phyloP scores from a whole-genome alignment of 2,113 vertebrate genomes.

The Tympanuchus pallidicinctus region DNA sequence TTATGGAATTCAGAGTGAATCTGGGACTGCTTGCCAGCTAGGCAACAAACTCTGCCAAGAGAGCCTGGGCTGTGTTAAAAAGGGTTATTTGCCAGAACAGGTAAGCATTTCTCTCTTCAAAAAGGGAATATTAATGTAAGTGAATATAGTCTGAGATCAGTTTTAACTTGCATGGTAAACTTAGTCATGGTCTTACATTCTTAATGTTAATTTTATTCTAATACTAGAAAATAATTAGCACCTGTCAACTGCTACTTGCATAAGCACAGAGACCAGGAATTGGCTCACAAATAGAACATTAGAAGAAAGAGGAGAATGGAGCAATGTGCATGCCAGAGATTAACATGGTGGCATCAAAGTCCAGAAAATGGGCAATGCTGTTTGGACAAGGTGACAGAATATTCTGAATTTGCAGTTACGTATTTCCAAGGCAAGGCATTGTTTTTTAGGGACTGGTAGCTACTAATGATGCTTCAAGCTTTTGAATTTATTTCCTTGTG shows the following conservation, averaged over 20 bases:
- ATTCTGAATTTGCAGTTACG: neutral
- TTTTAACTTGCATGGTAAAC: conserved; percentile 31
- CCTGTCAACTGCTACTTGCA: neutral
- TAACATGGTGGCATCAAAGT: neutral
- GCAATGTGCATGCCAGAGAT: neutral
- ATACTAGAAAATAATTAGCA: conserved; percentile 16
- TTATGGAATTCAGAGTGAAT: conserved; percentile 71
- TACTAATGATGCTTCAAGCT: neutral
- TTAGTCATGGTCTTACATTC: neutral
- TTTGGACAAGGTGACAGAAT: neutral
- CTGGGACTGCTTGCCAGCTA: conserved; percentile 56
- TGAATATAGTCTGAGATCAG: neutral
- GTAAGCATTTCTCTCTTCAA: conserved; percentile 43
- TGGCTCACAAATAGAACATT: neutral
- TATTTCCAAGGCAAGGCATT: neutral
- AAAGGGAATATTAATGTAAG: conserved; percentile 24
- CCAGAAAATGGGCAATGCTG: neutral
- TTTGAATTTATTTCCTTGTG: neutral
- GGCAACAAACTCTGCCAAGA: conserved; percentile 41
- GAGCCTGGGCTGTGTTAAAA: conserved; percentile 42
- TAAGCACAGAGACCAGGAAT: neutral
- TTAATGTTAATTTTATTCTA: neutral
- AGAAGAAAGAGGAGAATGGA: neutral
- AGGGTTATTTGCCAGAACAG: conserved; percentile 41
- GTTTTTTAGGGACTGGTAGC: neutral